Evolutionary conservation across 2,888 invertebrate genomes (phyloP), one percentile per base, ranked within the genome.

Genomic region (Lingula anatina): DNA sequence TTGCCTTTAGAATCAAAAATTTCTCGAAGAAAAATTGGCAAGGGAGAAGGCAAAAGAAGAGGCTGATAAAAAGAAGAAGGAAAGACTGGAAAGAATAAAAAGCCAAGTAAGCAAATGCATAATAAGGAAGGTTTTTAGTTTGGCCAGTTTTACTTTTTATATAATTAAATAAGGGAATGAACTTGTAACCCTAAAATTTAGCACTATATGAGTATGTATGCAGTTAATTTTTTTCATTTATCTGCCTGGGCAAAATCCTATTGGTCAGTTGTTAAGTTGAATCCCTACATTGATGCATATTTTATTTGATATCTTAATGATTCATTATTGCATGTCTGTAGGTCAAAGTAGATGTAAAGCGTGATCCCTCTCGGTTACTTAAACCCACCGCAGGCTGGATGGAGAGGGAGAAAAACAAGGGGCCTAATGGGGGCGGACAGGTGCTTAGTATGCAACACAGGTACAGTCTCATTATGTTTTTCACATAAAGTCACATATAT

Each of bases 371-470:
- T 15, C 31, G 31, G 15, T 15, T 31, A 31, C 31, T 31, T 9
- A 31, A 31, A 15, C 9, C 15, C 9, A 31, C 31, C 31, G 15
- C 9, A 15, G 31, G 31, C 31, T 31, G 31, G 31, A 15, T 12
- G 31, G 31, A 31, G 31, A 9, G 31, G 31, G 15, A 31, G 15
- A 31, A 31, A 31, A 15, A 68, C 47, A 61, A 55, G n/a, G 61
- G 59, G 7, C 49, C 66, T 0, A 50, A 54, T 38, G 65, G 66
- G 12, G 49, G 53, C 5, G 71, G 71, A 4, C 67, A 60, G 37
- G 56, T 72, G 4, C 49, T 69, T 9, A 62, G 66, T 20, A 70
- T 75, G 63, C 73, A 69, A 21, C 75, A 75, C 54, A 68, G 71
- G 70, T 67, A 50, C 46, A 37, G 23, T 31, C 9, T 31, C 35